Conservation (phyloP, 2,888 invertebrate species). For the Pinctada fucata region DNA sequence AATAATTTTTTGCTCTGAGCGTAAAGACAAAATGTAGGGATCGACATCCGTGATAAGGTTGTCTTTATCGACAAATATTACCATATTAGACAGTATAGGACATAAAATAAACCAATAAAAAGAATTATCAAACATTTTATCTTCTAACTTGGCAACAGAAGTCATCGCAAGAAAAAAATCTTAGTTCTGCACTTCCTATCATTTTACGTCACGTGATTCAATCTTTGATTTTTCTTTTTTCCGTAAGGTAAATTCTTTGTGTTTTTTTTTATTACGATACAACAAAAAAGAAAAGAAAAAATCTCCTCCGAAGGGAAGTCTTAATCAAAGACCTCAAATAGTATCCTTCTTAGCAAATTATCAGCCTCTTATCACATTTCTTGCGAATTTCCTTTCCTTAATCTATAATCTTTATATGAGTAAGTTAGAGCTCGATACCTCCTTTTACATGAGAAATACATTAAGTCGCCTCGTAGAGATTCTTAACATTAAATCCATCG, state of each 20-base stretch:
- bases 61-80: slow-evolving; percentile 21
- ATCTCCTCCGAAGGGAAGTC: no score
- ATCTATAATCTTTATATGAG: slow-evolving; percentile 30
- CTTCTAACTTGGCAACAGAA: background rate
- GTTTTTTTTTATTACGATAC: no score
- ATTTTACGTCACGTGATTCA: no score
- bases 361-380: slow-evolving; percentile 10
- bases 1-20: slow-evolving; percentile 30
- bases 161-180: no score
- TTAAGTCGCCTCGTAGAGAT: slow-evolving; percentile 29
- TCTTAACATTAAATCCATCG: background rate
- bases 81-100: slow-evolving; percentile 18
- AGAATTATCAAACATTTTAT: background rate
- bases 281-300: no score
- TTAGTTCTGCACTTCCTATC: no score
- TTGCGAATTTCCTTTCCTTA: slow-evolving; percentile 34
- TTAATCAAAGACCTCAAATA: no score
- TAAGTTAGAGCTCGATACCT: no score
- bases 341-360: no score
- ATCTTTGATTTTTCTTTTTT: no score
- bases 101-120: background rate
- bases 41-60: slow-evolving; percentile 12
- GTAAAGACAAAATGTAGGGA: slow-evolving; percentile 24
- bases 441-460: slow-evolving; percentile 39
- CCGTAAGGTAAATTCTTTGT: no score